Evolutionary conservation across 2,888 invertebrate species (phyloP), one percentile per base, ranked within the genome.

Genomic region (Lithophane ornitopus): DNA sequence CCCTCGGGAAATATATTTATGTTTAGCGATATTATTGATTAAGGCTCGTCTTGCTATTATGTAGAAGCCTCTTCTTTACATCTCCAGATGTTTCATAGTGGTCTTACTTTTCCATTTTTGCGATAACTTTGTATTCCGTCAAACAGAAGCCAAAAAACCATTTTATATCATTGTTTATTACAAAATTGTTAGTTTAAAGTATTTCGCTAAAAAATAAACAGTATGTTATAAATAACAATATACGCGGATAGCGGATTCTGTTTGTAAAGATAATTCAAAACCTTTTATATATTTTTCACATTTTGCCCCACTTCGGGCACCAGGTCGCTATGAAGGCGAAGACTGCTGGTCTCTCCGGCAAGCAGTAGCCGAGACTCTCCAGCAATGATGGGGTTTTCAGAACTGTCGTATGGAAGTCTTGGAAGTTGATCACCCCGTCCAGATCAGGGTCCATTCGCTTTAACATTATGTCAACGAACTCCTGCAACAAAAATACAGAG

Each of bases 381-480:
- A 98, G 89, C 28, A 98, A 92, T 71, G 97, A 95, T 0, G 98
- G 98, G 22, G 98, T 97, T 68, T 96, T 95, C 52, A 94, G 84
- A 0, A 98, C 98, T 0, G 98, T 97, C 22, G 95, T 91, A 59
- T 96, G 96, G 90, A 98, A 98, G 90, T 98, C 98, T 4, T 97
- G 94, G 84, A 97, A 97, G 26, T 97, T 98, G 41, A 98, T 97
- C 75, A 97, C 95, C 0, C 98, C 98, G 89, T 98, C 98, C 79
- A 97, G 96, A 89, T 98, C 98, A 0, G 96, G 81, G 89, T 98
- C 98, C 97, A 98, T 97, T 89, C 98, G 97, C 89, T 97, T 98
- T 22, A 98, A 94, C 87, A 98, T 95, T 34, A 98, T 97, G 86
- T 98, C 98, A 1, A 98, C 97, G 89, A 98, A 96, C 89, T 98